Evolutionary conservation across 2,888 invertebrate genomes (phyloP).

Genomic region (Poecilobothrus nobilitatus): DNA sequence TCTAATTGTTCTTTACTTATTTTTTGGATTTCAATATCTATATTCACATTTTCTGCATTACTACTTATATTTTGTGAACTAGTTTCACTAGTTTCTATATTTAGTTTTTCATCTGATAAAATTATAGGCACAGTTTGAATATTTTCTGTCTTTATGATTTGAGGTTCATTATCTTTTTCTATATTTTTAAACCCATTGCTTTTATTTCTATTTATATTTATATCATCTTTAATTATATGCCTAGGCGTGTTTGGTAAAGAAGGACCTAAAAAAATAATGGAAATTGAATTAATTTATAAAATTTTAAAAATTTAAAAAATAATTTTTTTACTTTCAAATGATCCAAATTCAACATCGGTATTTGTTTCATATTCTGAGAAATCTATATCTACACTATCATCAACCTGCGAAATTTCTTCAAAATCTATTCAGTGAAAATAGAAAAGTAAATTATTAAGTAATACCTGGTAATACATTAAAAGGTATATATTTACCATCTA

Average conservation of each 20-base stretch:
- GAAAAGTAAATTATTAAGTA: no score
- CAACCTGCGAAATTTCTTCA: not conserved
- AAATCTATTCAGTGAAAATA: not conserved
- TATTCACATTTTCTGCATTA: not conserved
- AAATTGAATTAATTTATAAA: not conserved
- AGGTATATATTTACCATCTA: constrained; percentile 40
- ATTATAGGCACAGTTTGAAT: not conserved
- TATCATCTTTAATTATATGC: not conserved
- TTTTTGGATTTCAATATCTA: not conserved
- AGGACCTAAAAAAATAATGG: not conserved
- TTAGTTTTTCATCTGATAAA: not conserved
- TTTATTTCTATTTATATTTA: not conserved
- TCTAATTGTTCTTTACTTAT: not conserved
- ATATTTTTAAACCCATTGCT: not conserved
- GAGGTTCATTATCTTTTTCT: not conserved
- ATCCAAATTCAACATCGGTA: not conserved
- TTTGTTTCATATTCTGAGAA: not conserved
- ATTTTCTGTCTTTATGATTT: not conserved
- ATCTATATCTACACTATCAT: not conserved
- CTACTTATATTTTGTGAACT: not conserved
- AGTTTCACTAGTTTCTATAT: not conserved
- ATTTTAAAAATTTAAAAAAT: not conserved
- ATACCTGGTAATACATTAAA: no score
- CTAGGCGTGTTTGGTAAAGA: not conserved
- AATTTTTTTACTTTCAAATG: not conserved